Evolutionary conservation across 2,888 invertebrate genomes (phyloP), one percentile per base, ranked within the genome.

Genomic region (Tiliacea aurago): DNA sequence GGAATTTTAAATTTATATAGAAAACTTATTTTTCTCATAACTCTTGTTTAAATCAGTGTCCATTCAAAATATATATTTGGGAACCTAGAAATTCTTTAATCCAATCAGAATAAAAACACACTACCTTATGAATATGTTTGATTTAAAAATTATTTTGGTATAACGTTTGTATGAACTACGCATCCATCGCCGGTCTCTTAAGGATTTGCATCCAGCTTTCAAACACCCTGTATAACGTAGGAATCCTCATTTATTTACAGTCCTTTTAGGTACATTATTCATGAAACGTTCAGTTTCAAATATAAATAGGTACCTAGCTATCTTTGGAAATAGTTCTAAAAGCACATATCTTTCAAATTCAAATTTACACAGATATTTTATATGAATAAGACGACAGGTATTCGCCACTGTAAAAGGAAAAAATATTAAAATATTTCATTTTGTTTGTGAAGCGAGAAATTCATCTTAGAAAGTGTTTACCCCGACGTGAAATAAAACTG

Each of bases 391-490:
- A 69, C 51, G 84, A 82, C 86, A 85, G 86, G 85, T 88, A 86
- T 83, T 82, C 71, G 77, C 80, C 76, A 83, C 84, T 85, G 87
- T 89, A 86, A 90, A 90, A 90, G 84, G 84, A 84, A 84, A 79
- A 91, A 91, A 90, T 91, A 91, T 92, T 91, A 91, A 93, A 93
- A 92, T 91, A 91, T 90, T 91, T 91, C 91, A 91, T 91, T 92
- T 90, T 94, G 91, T 94, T 93, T 94, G 93, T 91, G 87, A 90
- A 93, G 88, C 88, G 89, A 90, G 90, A 93, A 93, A 94, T 93
- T 94, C 93, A 93, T 94, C 91, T 94, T 94, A 92, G 92, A 91
- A 93, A 91, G 90, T 94, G 91, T 94, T 94, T 95, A 93, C 92
- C 88, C 89, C 89, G 86, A 90, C 89, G 91, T 91, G 93, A 93